These are phyloP conservation scores for Castor canadensis DNA, from an alignment of 2,113 vertebrate species.

Conservation along the genomic window DNA sequence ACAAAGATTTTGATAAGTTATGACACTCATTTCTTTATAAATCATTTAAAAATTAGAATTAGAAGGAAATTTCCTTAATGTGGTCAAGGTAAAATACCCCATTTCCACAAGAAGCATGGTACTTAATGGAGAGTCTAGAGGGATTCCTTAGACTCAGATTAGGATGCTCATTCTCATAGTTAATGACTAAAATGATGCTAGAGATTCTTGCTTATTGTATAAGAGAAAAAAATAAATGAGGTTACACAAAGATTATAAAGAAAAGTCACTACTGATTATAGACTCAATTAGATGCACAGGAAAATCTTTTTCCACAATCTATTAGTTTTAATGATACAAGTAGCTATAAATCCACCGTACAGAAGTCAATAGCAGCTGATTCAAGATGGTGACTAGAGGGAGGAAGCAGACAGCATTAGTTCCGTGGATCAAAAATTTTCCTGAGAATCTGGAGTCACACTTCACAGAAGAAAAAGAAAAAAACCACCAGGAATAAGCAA, in stretches of 20 bases:
- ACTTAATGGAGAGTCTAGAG: neutral
- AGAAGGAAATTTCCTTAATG: neutral
- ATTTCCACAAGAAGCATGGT: neutral
- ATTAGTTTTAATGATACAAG: neutral
- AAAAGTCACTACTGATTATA: neutral
- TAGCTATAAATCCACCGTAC: neutral
- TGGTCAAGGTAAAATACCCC: neutral
- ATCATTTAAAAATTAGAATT: neutral
- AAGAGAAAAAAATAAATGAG: conserved; percentile 6
- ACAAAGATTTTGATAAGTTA: neutral
- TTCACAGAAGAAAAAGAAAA: too few species aligned
- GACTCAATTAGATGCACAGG: too few species aligned
- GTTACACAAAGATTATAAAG: neutral
- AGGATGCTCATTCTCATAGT: too few species aligned
- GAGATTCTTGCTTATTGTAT: neutral
- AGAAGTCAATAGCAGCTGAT: neutral
- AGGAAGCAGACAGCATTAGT: too few species aligned
- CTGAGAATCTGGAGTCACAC: too few species aligned
- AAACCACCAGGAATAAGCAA: too few species aligned
- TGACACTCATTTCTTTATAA: neutral
- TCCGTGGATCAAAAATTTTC: too few species aligned
- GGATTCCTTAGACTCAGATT: neutral
- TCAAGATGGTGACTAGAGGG: too few species aligned
- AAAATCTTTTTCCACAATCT: too few species aligned
- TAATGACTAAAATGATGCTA: neutral